Evolutionary conservation across 2,797 vertebrate genomes (phyloP), one percentile per base, ranked within the genome.

Genomic region (Stomatorhinus walkeri): DNA sequence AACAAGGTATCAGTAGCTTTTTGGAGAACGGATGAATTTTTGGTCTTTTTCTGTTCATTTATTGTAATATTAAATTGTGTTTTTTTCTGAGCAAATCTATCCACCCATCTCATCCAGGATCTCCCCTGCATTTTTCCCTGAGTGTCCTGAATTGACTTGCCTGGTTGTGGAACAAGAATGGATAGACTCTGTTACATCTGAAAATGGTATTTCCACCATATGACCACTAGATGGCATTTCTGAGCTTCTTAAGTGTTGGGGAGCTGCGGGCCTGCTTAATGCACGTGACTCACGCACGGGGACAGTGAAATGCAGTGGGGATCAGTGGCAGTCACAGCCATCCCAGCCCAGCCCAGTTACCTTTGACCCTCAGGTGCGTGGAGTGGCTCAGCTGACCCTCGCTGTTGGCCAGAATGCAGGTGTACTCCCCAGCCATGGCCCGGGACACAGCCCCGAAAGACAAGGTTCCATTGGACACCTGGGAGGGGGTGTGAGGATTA

Each of bases 301-400:
- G 36, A 14, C 72, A 79, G 14, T 79, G 36, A 43, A 43, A 40
- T 79, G 36, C 72, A 79, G 12, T 19, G 36, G 72, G 40, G 72
- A 43, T 79, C 72, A 79, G 72, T 4, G 36, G 72, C 16, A 28
- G 19, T 84, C 8, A 22, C 40, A 22, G 19, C 43, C 5, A 0
- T 84, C 85, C 51, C 85, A 32, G 12, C 2, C 52, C 16, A 9
- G 12, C 32, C 6, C 84, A 90, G 95, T 95, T 92, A 99, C 98
- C 98, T 97, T 97, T 97, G 92, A 99, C 96, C 22, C 96, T 95
- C 88, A 99, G 96, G 0, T 93, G 95, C 12, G 96, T 97, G 90
- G 94, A 87, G 83, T 95, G 94, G 87, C 94, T 96, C 92, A 95
- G 36, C 14, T 95, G 96, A 90, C 98, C 98, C 94, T 98, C 97